Evolutionary conservation across 1,140 invertebrate species (phyloP), one percentile per base, ranked within the genome.

Genomic region (Pachyrhynchus sulphureomaculatus): DNA sequence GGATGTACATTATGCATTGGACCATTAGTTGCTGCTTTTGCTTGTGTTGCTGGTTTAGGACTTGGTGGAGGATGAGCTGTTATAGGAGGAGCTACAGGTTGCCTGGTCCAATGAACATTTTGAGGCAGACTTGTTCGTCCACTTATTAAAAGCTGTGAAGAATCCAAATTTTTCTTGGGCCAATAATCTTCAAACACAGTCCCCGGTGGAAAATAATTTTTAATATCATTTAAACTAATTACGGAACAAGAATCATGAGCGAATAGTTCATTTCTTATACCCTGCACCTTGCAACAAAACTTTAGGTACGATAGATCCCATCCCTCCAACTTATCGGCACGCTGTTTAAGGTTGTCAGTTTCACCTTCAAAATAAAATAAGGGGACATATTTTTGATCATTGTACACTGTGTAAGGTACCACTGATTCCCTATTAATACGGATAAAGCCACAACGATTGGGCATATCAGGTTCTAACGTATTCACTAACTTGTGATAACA

Each of bases 351-450:
- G 76, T 91, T 92, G 72, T 94, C 91, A 0, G 91, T 93, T 80
- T 95, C 92, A 59, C 91, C 91, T 79, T 94, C 92, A 74, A 95
- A 94, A 75, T 94, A 94, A 77, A 95, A 95, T n/a, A 96, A 75
- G 9, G 93, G 94, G 49, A 98, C 93, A 78, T 90, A 93, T 76
- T 93, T 93, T 67, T 90, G 85, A 51, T 79, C 81, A 65, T 91
- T 88, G 67, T 90, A 87, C 3, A 91, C 85, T 1, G 94, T 93
- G 73, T 95, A 97, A 2, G 94, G 94, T 41, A 96, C 92, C 24
- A 96, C 91, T 0, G 92, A 92, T 71, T 94, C 94, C 72, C 92
- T 93, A 74, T 96, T 96, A 60, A 97, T 95, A 41, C 92, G 83
- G 65, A 96, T 92, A 76, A 96, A 96, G 41, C 93, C 95, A 79